phyloP scores from a whole-genome alignment of 1,140 invertebrate species.

The Bombus affinis region DNA sequence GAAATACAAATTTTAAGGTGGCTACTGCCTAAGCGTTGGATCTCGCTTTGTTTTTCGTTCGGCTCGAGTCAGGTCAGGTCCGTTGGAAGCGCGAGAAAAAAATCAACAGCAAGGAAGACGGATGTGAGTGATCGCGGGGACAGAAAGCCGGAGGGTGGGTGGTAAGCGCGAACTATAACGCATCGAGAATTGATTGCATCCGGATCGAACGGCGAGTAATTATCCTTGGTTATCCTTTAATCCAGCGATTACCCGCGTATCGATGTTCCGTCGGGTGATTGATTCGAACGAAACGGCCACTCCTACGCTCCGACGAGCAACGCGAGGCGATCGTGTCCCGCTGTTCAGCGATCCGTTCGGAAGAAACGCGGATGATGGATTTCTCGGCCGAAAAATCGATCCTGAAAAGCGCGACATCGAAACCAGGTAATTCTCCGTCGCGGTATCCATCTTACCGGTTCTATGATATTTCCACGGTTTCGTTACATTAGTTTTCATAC shows the following conservation, averaged over 20 bases:
- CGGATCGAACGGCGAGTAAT: constrained; percentile 68
- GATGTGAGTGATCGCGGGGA: constrained; percentile 30
- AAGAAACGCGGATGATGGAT: constrained; percentile 47
- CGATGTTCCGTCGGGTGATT: constrained; percentile 67
- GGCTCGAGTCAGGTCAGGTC: background rate
- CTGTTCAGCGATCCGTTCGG: constrained; percentile 20
- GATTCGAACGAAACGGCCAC: constrained; percentile 66
- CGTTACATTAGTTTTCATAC: too few species aligned
- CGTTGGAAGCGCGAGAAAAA: background rate
- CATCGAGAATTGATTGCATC: constrained; percentile 70
- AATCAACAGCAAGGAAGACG: constrained; percentile 19
- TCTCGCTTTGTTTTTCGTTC: too few species aligned
- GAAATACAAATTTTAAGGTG: too few species aligned
- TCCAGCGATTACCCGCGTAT: constrained; percentile 67
- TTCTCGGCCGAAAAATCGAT: constrained; percentile 15
- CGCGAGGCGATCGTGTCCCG: constrained; percentile 18
- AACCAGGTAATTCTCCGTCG: background rate
- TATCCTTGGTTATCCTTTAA: constrained; percentile 71
- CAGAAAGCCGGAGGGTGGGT: constrained; percentile 18
- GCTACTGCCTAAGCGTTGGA: too few species aligned
- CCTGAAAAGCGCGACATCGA: background rate
- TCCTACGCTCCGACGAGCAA: constrained; percentile 27
- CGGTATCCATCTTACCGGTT: too few species aligned
- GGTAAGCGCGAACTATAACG: constrained; percentile 40
- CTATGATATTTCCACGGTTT: too few species aligned